A percentile compares a stretch with the other conserved stretches of the same genome.
These are phyloP conservation scores for Apostichopus leukothele DNA, from an alignment of 53 echinoderm and acorn worm species.

Conservation along the genomic window DNA sequence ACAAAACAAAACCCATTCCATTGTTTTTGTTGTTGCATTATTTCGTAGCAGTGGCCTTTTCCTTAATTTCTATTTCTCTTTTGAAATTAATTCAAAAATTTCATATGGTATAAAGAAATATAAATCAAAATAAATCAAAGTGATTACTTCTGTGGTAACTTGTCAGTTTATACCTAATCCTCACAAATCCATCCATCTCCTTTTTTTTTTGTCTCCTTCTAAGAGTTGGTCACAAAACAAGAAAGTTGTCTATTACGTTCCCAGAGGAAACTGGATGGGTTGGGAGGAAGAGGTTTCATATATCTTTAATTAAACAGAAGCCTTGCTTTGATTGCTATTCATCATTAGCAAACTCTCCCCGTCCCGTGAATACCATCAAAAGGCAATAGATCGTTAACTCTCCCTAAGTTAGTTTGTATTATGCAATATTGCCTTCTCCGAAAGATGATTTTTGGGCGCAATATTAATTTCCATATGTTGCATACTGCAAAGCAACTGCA, in stretches of 20 bases:
- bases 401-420: neutral
- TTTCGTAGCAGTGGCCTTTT: neutral
- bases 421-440: neutral
- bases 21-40: neutral
- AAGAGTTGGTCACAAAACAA: neutral
- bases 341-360: neutral
- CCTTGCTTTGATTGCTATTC: constrained; percentile 30
- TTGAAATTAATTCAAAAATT: neutral
- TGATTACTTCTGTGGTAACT: neutral
- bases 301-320: constrained; percentile 25
- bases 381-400: too few relatives aligned
- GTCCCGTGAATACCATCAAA: neutral
- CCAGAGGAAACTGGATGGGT: neutral
- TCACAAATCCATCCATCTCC: neutral
- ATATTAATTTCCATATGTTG: too few relatives aligned
- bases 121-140: neutral
- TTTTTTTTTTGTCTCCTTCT: too few relatives aligned
- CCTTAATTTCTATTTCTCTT: neutral
- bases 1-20: neutral
- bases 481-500: too few relatives aligned
- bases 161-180: neutral
- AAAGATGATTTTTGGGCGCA: neutral
- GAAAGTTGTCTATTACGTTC: neutral
- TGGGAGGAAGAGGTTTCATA: neutral
- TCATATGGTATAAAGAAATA: neutral